Percentiles rank a stretch among this genome's conserved stretches.
These are phyloP conservation scores for Heliconius congener DNA, from an alignment of 1,140 invertebrate species.

Conservation along the genomic window DNA sequence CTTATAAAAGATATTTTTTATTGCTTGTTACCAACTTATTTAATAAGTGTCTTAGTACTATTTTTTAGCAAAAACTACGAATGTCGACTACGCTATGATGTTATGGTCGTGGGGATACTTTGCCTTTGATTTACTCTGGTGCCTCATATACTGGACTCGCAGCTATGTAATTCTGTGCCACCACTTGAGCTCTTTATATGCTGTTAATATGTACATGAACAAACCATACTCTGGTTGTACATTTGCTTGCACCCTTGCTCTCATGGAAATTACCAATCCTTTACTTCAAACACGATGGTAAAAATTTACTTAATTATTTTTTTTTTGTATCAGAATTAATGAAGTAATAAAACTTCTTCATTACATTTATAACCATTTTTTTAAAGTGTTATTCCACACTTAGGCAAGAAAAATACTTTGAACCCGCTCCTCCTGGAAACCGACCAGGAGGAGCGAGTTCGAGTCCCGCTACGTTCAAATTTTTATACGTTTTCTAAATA, in stretches of 20 bases:
- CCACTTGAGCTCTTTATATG: conserved; percentile 77
- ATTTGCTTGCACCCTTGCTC: conserved; percentile 78
- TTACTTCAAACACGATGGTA: conserved; percentile 82
- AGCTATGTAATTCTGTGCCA: conserved; percentile 81
- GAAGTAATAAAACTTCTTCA: background rate
- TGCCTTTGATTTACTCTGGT: conserved; percentile 83
- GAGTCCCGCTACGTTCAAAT: too few species aligned
- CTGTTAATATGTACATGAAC: conserved; percentile 75
- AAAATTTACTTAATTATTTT: conserved; percentile 17
- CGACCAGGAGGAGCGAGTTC: too few species aligned
- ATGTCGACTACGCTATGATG: conserved; percentile 62
- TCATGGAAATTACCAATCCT: conserved; percentile 83
- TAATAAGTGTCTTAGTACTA: background rate
- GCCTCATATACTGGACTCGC: conserved; percentile 76
- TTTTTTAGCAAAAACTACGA: conserved; percentile 54
- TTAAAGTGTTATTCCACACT: too few species aligned
- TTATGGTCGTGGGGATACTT: conserved; percentile 82
- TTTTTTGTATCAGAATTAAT: background rate
- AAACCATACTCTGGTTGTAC: conserved; percentile 79
- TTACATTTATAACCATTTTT: too few species aligned
- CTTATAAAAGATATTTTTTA: too few species aligned
- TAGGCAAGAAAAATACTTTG: too few species aligned
- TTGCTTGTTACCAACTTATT: background rate
- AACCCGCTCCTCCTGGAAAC: too few species aligned
- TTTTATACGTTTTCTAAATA: too few species aligned